Conservation (phyloP, 1,140 invertebrate species). For the Drosophila arawakana region DNA sequence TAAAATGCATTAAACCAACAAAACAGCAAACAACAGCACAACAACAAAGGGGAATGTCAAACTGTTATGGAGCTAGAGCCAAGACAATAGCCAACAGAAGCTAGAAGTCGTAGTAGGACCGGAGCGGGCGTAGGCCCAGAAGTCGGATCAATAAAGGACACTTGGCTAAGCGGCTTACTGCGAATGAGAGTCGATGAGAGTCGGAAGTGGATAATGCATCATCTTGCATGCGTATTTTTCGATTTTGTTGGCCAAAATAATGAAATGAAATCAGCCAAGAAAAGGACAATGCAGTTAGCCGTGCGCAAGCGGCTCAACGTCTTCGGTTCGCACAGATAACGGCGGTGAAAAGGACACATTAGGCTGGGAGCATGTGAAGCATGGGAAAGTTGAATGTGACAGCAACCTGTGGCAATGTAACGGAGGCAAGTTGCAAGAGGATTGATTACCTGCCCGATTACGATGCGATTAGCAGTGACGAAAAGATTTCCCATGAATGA, state of each 20-base stretch:
- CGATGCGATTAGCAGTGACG: constrained; percentile 66
- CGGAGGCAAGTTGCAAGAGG: constrained; percentile 50
- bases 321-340: constrained; percentile 60
- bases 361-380: background rate
- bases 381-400: constrained; percentile 56
- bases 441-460: constrained; percentile 80
- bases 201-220: constrained; percentile 81
- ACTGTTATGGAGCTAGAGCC: constrained; percentile 18
- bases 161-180: constrained; percentile 74
- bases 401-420: constrained; percentile 74
- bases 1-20: constrained; percentile 74
- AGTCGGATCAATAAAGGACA: constrained; percentile 59
- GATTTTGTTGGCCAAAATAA: constrained; percentile 18
- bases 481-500: constrained; percentile 72
- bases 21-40: constrained; percentile 20
- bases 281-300: constrained; percentile 81
- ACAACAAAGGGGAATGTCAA: constrained; percentile 33
- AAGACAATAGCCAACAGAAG: constrained; percentile 49
- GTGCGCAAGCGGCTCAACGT: constrained; percentile 74
- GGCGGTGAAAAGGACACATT: constrained; percentile 74
- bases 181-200: constrained; percentile 46
- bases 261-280: constrained; percentile 31
- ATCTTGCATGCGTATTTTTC: constrained; percentile 59
- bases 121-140: constrained; percentile 5
- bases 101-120: constrained; percentile 1